Conservation (phyloP, 1,140 invertebrate species). For the Neocloeon triangulifer region DNA sequence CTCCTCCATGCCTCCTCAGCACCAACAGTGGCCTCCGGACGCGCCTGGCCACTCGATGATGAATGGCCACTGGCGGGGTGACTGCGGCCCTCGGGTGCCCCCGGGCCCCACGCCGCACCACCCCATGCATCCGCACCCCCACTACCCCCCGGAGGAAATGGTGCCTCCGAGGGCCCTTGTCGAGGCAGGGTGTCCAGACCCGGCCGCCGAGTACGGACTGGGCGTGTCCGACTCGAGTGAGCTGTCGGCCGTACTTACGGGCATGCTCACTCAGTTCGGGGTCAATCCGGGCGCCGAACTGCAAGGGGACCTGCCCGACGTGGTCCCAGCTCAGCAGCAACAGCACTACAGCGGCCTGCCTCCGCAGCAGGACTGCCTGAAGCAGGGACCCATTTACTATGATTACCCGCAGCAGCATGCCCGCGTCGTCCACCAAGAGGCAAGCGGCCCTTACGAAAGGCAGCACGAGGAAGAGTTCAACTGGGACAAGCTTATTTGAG, state of each 20-base stretch:
- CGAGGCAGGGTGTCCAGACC: background rate
- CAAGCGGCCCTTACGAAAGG: no score
- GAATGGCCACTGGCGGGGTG: background rate
- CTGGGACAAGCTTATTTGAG: no score
- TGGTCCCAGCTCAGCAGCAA: no score
- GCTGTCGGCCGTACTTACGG: constrained; percentile 8
- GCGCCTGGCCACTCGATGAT: background rate
- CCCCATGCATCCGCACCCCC: background rate
- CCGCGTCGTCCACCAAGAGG: no score
- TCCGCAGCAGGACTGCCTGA: no score
- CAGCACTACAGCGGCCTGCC: no score
- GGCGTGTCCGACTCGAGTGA: constrained; percentile 7
- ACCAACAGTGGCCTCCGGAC: constrained; percentile 1
- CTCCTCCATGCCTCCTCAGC: background rate
- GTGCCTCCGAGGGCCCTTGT: background rate
- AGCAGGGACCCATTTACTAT: no score
- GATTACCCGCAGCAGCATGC: no score
- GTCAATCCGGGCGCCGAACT: no score
- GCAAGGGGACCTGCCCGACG: no score
- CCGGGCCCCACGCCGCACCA: background rate
- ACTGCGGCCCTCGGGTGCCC: background rate
- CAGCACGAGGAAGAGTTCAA: no score
- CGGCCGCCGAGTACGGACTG: constrained; percentile 1
- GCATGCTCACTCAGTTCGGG: constrained; percentile 8
- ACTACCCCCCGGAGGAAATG: background rate